phyloP scores from a whole-genome alignment of 2,113 vertebrate species.

The Sylvia atricapilla region DNA sequence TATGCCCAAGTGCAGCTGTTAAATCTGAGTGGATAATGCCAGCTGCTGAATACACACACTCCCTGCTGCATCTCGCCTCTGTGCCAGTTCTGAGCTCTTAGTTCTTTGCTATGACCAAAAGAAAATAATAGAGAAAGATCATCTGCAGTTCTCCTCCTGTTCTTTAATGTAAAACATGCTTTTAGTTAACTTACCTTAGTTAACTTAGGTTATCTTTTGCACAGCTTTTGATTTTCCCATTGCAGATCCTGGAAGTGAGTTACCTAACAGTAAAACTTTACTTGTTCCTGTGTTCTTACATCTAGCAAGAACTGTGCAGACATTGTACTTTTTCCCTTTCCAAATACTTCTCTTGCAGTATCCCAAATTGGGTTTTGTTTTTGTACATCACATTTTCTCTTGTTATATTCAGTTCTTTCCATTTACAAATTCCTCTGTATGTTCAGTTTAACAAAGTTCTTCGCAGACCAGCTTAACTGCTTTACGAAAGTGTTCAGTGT shows the following conservation, averaged over 20 bases:
- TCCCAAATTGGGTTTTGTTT: not conserved
- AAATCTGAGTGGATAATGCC: not conserved
- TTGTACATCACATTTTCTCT: not conserved
- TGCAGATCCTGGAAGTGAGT: not conserved
- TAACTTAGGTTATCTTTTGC: not conserved
- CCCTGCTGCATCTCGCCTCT: not conserved
- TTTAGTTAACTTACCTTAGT: not conserved
- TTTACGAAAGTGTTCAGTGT: not conserved
- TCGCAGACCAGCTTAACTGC: not conserved
- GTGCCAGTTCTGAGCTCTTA: not conserved
- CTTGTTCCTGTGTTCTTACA: not conserved
- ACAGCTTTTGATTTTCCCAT: not conserved
- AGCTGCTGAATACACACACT: not conserved
- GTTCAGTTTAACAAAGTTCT: not conserved
- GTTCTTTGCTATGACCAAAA: not conserved
- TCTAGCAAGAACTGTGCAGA: not conserved
- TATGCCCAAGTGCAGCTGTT: not conserved
- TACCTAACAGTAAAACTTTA: not conserved
- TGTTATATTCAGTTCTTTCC: not conserved
- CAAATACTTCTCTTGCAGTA: not conserved
- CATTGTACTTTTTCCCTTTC: not conserved
- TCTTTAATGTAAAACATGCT: not conserved
- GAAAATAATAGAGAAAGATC: not conserved
- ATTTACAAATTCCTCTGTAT: not conserved
- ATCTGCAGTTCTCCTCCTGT: not conserved